Percentiles rank a stretch among this genome's conserved stretches.
These are phyloP conservation scores for Bufo bufo DNA, from an alignment of 2,113 vertebrate species.

Conservation along the genomic window DNA sequence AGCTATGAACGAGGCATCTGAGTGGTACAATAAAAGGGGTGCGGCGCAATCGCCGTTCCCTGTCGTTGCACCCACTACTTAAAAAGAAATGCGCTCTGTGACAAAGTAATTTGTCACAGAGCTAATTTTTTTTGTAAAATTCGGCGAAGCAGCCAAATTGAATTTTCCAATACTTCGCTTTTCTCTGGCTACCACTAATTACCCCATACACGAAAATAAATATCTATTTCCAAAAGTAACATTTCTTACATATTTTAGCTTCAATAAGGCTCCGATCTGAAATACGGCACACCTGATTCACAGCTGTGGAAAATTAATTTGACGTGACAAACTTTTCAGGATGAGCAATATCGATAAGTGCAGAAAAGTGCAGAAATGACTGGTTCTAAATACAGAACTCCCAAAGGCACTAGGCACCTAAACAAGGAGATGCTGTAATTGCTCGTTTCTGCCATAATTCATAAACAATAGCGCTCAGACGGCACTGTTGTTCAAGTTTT, in stretches of 20 bases:
- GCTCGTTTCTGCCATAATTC: slow-evolving; percentile 26
- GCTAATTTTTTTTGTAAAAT: no score
- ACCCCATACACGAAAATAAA: background rate
- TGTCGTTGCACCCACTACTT: no score
- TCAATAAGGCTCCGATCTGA: background rate
- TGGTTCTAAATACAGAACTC: slow-evolving; percentile 6
- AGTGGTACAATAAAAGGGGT: no score
- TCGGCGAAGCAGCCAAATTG: no score
- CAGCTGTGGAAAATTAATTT: background rate
- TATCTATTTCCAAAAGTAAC: background rate
- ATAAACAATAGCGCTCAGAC: slow-evolving; percentile 32
- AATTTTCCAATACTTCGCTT: no score
- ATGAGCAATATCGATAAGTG: background rate
- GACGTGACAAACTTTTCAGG: background rate
- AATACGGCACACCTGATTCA: background rate
- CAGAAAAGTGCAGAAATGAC: background rate
- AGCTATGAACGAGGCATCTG: no score
- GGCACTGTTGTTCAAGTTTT: slow-evolving; percentile 17
- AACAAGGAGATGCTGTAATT: slow-evolving; percentile 22
- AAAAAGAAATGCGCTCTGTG: no score
- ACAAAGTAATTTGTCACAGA: no score
- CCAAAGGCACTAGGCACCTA: slow-evolving; percentile 15
- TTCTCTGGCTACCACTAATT: no score
- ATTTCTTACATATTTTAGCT: background rate
- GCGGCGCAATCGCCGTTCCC: no score